Percentiles rank a stretch among this genome's conserved stretches.
phyloP scores from a whole-genome alignment of 2,888 invertebrate genomes.

The Cephalotes varians region DNA sequence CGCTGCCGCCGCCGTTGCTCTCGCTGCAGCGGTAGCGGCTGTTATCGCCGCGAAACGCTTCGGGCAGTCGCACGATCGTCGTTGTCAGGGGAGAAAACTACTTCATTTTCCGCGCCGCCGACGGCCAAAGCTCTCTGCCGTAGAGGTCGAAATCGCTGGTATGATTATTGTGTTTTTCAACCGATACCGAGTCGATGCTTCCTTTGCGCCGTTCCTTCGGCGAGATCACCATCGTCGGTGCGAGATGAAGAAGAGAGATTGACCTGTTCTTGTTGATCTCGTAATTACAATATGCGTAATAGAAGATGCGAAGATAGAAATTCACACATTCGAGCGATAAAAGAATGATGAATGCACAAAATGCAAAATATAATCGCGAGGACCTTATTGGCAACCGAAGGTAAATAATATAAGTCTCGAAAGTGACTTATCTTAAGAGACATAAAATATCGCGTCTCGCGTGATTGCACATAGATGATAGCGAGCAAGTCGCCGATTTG shows the following conservation, averaged over 20 bases:
- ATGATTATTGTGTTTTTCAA: constrained; percentile 47
- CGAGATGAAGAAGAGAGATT: constrained; percentile 1
- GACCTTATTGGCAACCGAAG: constrained; percentile 11
- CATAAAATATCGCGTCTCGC: constrained; percentile 22
- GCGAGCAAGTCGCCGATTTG: constrained; percentile 41
- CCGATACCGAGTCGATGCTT: constrained; percentile 36
- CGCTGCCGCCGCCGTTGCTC: constrained; percentile 45
- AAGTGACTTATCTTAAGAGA: constrained; percentile 15
- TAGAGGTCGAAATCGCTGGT: constrained; percentile 48
- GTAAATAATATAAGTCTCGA: constrained; percentile 47
- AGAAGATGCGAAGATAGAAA: no score
- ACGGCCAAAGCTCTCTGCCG: constrained; percentile 32
- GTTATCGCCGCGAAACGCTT: constrained; percentile 65
- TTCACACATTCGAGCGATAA: background rate
- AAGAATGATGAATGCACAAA: background rate
- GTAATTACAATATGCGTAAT: background rate
- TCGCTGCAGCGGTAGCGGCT: constrained; percentile 34
- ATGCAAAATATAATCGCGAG: constrained; percentile 54
- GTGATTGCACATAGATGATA: constrained; percentile 31
- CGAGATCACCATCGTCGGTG: constrained; percentile 12
- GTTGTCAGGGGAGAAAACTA: constrained; percentile 75
- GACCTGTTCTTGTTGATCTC: constrained; percentile 16
- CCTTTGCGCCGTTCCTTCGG: constrained; percentile 17
- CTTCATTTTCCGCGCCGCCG: constrained; percentile 73
- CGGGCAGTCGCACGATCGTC: constrained; percentile 69